Percentiles rank a stretch among this genome's conserved stretches.
These are phyloP conservation scores for Gymnosoma rotundatum DNA, from an alignment of 2,888 invertebrate species.

Conservation along the genomic window DNA sequence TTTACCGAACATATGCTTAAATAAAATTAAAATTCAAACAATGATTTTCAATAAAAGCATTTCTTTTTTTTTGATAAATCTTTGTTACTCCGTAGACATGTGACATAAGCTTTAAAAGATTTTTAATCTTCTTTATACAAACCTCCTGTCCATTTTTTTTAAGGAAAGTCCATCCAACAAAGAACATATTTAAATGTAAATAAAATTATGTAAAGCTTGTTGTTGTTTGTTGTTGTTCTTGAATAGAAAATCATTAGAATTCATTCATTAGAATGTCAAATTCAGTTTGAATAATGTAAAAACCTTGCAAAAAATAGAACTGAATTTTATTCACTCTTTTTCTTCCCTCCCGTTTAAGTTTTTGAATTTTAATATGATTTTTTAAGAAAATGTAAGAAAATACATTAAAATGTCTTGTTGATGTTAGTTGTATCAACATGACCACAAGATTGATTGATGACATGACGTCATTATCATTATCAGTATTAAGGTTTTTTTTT, in stretches of 20 bases:
- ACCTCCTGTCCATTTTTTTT: not conserved
- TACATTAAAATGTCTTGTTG: not conserved
- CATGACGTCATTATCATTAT: constrained; percentile 72
- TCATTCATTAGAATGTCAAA: not conserved
- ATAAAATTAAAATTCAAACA: not conserved
- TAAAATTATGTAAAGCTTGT: not conserved
- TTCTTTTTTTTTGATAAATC: no score
- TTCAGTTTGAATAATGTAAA: not conserved
- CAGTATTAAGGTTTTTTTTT: not conserved
- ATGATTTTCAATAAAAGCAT: not conserved
- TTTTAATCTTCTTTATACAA: not conserved
- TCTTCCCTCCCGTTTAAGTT: not conserved
- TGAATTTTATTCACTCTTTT: constrained; percentile 7
- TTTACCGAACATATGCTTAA: no score
- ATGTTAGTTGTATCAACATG: not conserved
- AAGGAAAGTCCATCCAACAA: not conserved
- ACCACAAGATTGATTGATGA: constrained; percentile 76
- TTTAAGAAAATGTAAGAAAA: not conserved
- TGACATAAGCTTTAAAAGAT: not conserved
- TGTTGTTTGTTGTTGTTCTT: not conserved
- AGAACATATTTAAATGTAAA: not conserved
- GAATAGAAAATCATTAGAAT: not conserved
- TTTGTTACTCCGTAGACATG: not conserved
- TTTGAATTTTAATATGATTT: not conserved
- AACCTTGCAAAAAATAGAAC: not conserved